A percentile compares a stretch with the other conserved stretches of the same genome.
phyloP scores from a whole-genome alignment of 2,888 invertebrate species.

The Chorisops tibialis region DNA sequence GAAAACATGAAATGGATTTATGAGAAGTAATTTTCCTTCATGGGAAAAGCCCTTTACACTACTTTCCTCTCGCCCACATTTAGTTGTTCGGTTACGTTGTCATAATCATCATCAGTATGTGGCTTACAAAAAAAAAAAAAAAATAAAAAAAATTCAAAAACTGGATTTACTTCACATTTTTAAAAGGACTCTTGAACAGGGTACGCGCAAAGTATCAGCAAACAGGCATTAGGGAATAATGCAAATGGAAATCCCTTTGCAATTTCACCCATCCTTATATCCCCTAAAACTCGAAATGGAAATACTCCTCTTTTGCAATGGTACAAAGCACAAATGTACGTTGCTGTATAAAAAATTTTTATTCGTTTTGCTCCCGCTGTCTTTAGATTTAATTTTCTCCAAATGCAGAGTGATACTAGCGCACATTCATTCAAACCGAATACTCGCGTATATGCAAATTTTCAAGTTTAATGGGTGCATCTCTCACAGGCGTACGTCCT shows the following conservation, averaged over 20 bases:
- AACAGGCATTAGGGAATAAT: too few relatives aligned
- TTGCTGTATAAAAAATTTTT: too few relatives aligned
- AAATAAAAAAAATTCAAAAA: too few relatives aligned
- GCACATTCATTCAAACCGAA: not conserved
- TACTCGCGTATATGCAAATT: not conserved
- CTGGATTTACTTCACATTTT: too few relatives aligned
- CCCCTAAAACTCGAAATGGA: too few relatives aligned
- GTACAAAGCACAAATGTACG: too few relatives aligned
- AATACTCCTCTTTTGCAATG: too few relatives aligned
- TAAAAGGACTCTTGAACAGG: too few relatives aligned
- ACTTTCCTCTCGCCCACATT: slow-evolving; percentile 1
- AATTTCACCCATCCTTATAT: too few relatives aligned
- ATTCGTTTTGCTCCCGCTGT: not conserved
- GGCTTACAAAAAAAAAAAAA: too few relatives aligned
- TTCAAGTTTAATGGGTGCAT: not conserved
- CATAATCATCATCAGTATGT: not conserved
- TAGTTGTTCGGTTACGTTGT: not conserved
- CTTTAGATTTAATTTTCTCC: not conserved
- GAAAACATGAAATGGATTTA: slow-evolving; percentile 14
- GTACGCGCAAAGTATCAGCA: too few relatives aligned
- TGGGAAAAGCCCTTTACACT: slow-evolving; percentile 1
- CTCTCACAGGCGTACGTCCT: not conserved
- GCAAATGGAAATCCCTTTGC: too few relatives aligned
- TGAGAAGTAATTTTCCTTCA: slow-evolving; percentile 25
- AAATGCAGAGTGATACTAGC: not conserved